Evolutionary conservation across 2,888 invertebrate genomes (phyloP).

Genomic region (Sinhomidia bicolor): DNA sequence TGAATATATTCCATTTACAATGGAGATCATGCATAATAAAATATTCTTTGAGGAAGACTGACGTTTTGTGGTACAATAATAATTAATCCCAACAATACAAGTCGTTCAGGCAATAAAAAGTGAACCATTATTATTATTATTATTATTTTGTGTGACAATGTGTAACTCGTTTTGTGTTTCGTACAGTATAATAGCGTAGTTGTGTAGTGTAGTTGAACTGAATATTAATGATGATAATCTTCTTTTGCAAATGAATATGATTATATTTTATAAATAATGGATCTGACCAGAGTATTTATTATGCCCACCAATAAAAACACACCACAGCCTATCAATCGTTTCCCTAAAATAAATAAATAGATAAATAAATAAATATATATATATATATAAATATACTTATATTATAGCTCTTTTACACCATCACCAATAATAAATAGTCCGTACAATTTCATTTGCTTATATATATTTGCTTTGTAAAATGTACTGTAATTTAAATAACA

Average conservation of each 20-base stretch:
- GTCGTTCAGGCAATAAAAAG: background rate
- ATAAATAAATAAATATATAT: background rate
- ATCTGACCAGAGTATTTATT: constrained; percentile 60
- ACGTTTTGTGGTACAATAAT: constrained; percentile 24
- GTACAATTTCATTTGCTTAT: too few species aligned
- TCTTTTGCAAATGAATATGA: background rate
- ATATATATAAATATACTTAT: background rate
- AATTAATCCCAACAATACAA: background rate
- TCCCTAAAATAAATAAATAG: too few species aligned
- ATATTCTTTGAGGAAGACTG: constrained; percentile 47
- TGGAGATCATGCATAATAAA: background rate
- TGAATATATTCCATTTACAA: background rate
- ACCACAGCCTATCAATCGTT: background rate
- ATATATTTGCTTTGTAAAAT: background rate
- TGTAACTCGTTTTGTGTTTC: background rate
- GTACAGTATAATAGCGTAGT: background rate
- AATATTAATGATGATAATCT: constrained; percentile 3
- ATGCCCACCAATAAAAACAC: constrained; percentile 43
- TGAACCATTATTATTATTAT: background rate
- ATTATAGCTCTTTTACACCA: too few species aligned
- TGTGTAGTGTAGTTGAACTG: background rate
- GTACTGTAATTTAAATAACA: constrained; percentile 14
- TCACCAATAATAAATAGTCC: too few species aligned
- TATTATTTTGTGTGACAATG: constrained; percentile 33
- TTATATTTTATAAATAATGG: constrained; percentile 25